Conservation (phyloP, 1,140 invertebrate genomes). For the Rhopalosiphum maidis region DNA sequence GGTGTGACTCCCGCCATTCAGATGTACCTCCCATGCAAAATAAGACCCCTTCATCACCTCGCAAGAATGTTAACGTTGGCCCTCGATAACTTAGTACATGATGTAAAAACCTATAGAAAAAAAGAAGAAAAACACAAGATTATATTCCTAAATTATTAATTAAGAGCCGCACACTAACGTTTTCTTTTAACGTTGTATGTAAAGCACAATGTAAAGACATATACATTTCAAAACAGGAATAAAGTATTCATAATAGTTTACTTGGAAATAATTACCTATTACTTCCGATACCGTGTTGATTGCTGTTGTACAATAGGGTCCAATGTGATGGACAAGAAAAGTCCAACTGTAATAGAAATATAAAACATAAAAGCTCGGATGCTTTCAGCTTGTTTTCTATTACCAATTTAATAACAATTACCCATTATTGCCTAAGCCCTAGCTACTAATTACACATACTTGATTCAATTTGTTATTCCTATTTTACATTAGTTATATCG, state of each 20-base stretch:
- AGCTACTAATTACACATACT: not conserved
- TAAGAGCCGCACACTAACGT: not conserved
- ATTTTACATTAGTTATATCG: not conserved
- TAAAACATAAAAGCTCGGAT: conserved; percentile 55
- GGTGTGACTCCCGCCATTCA: conserved; percentile 85
- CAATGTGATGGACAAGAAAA: conserved; percentile 75
- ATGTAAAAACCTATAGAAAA: conserved; percentile 71
- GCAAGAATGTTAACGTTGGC: conserved; percentile 80
- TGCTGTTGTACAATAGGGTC: conserved; percentile 82
- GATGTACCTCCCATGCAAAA: conserved; percentile 80
- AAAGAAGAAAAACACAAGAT: not conserved
- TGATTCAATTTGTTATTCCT: not conserved
- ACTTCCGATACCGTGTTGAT: conserved; percentile 81
- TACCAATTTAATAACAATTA: conserved; percentile 42
- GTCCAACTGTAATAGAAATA: conserved; percentile 61
- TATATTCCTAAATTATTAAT: not conserved
- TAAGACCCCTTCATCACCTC: conserved; percentile 71
- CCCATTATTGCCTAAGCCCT: not conserved
- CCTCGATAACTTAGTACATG: conserved; percentile 86
- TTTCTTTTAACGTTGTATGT: not conserved
- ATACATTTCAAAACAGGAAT: not conserved
- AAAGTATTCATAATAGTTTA: conserved; percentile 21
- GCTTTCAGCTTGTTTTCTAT: conserved; percentile 56
- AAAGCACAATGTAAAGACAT: not conserved
- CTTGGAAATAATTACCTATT: conserved; percentile 70